A percentile compares a stretch with the other conserved stretches of the same genome.
Conservation (phyloP, 2,113 vertebrate genomes). For the Tragelaphus buxtoni region DNA sequence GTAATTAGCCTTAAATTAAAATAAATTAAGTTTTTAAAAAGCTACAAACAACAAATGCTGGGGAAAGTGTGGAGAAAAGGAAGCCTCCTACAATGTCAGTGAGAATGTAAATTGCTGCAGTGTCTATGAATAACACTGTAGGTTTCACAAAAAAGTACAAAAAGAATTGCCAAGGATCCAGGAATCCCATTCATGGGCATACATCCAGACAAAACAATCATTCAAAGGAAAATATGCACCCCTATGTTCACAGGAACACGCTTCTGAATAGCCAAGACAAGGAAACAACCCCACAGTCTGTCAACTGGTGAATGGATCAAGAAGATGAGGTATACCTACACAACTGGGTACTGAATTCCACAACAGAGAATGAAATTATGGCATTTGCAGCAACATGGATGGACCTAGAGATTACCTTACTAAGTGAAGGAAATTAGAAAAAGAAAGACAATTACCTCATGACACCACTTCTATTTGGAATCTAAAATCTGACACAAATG, state of each 20-base stretch:
- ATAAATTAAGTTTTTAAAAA: not conserved
- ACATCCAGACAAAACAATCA: not conserved
- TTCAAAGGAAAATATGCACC: not conserved
- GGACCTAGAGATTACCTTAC: not conserved
- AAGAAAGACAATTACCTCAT: not conserved
- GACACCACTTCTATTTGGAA: not conserved
- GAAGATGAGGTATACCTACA: not conserved
- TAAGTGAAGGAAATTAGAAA: not conserved
- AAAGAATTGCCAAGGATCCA: not conserved
- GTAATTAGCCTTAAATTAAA: not conserved
- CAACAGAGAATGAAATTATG: not conserved
- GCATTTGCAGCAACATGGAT: not conserved
- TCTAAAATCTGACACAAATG: not conserved
- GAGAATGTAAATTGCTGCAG: not conserved
- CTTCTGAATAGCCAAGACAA: not conserved
- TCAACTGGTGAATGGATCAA: not conserved
- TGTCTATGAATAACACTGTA: not conserved
- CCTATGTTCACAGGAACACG: not conserved
- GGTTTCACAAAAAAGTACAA: not conserved
- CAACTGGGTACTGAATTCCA: not conserved
- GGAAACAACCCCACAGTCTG: not conserved
- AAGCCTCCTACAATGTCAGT: not conserved
- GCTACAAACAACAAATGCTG: not conserved
- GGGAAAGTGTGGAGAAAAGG: not conserved
- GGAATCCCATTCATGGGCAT: not conserved